These are phyloP conservation scores for Drosophila cyrtoloma DNA, from an alignment of 2,888 invertebrate genomes.

Conservation along the genomic window DNA sequence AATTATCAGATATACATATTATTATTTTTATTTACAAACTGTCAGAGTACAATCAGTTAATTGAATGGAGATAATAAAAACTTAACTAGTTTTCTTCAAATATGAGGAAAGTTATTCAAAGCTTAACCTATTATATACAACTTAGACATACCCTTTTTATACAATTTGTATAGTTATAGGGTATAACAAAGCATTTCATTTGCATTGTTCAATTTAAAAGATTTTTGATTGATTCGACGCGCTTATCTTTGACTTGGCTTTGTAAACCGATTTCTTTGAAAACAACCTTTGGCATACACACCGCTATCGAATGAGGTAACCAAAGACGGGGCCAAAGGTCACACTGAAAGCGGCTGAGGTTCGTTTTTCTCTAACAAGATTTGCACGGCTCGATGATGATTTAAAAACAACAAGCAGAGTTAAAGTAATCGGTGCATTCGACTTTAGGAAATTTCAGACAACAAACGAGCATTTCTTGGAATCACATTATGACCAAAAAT, in stretches of 20 bases:
- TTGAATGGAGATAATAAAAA: background rate
- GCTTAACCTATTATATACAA: background rate
- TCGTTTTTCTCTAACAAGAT: constrained; percentile 23
- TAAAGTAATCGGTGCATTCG: constrained; percentile 16
- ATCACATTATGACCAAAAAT: background rate
- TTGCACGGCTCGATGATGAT: constrained; percentile 31
- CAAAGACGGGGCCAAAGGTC: constrained; percentile 47
- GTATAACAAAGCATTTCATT: constrained; percentile 60
- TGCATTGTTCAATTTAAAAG: constrained; percentile 70
- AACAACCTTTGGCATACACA: constrained; percentile 31
- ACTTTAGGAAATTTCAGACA: background rate
- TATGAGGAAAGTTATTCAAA: background rate
- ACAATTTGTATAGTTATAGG: background rate
- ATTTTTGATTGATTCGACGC: constrained; percentile 72
- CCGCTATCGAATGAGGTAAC: constrained; percentile 52
- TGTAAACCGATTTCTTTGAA: constrained; percentile 55
- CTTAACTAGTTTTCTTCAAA: background rate
- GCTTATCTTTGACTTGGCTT: constrained; percentile 58
- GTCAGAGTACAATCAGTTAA: background rate
- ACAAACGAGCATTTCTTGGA: constrained; percentile 1
- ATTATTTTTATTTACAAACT: background rate
- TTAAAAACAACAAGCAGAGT: constrained; percentile 26
- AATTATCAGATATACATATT: background rate
- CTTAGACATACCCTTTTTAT: background rate
- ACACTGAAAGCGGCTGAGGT: constrained; percentile 8